Conservation (phyloP, 2,797 vertebrate genomes). For the Ptychadena robeensis region DNA sequence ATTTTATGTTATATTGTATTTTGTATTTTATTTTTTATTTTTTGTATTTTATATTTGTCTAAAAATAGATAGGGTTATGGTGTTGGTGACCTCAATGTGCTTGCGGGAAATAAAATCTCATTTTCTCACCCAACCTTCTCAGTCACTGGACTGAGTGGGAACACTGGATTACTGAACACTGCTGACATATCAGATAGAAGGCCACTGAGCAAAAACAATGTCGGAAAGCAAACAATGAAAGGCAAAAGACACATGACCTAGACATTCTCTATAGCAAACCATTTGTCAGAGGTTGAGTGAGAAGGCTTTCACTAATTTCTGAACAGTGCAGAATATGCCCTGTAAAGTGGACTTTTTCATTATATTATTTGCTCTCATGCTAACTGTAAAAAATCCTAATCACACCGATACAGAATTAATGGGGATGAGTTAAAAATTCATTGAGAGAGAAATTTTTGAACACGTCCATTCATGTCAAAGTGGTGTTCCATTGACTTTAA, state of each 20-base stretch:
- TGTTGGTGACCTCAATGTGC: not conserved
- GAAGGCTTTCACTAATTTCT: not conserved
- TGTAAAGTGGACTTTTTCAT: too few species aligned
- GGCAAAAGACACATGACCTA: not conserved
- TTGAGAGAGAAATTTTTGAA: too few species aligned
- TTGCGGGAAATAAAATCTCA: conserved; percentile 33
- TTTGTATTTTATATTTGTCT: not conserved
- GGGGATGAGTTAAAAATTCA: too few species aligned
- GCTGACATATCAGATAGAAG: conserved; percentile 49
- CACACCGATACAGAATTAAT: too few species aligned
- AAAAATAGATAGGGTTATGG: not conserved
- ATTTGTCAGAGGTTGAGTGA: not conserved
- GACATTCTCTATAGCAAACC: not conserved
- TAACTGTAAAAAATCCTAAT: too few species aligned
- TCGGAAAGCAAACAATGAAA: not conserved
- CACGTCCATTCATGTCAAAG: too few species aligned
- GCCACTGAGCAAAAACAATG: conserved; percentile 29
- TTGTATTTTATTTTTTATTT: too few species aligned
- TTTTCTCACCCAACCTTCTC: conserved; percentile 24
- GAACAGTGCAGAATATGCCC: too few species aligned
- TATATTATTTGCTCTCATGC: too few species aligned
- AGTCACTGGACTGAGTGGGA: conserved; percentile 44
- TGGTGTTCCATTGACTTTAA: too few species aligned
- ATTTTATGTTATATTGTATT: too few species aligned
- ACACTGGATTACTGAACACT: conserved; percentile 35